These are phyloP conservation scores for Pantala flavescens DNA, from an alignment of 1,140 invertebrate genomes.

Conservation along the genomic window DNA sequence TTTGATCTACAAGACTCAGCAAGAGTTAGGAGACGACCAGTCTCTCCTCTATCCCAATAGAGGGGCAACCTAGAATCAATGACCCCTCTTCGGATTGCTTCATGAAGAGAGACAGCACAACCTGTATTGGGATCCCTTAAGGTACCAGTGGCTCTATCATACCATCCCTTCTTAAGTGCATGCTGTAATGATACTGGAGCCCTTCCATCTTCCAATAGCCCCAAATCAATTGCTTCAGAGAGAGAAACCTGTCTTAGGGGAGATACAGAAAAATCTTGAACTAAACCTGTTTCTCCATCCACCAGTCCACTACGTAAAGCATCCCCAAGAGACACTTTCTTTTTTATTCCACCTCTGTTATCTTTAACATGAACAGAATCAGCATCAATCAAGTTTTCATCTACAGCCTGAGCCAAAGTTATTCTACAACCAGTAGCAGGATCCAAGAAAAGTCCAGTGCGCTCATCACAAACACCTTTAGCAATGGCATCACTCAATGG, in stretches of 20 bases:
- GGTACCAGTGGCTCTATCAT: constrained; percentile 69
- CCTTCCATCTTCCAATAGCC: constrained; percentile 67
- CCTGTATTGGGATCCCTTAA: constrained; percentile 66
- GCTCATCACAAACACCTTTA: constrained; percentile 69
- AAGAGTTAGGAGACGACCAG: constrained; percentile 55
- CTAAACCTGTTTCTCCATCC: constrained; percentile 56
- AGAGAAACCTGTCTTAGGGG: constrained; percentile 38
- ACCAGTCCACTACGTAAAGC: constrained; percentile 64
- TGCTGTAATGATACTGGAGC: constrained; percentile 73
- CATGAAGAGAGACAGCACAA: constrained; percentile 67
- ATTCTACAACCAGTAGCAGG: constrained; percentile 62
- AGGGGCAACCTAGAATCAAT: constrained; percentile 69
- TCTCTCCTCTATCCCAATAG: constrained; percentile 60
- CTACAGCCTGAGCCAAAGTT: constrained; percentile 62
- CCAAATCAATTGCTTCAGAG: constrained; percentile 66
- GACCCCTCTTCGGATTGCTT: constrained; percentile 67
- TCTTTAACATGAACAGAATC: constrained; percentile 77
- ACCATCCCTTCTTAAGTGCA: constrained; percentile 76
- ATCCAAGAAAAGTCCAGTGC: constrained; percentile 65
- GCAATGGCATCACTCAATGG: constrained; percentile 72
- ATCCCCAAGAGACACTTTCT: constrained; percentile 61
- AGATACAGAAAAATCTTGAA: constrained; percentile 47
- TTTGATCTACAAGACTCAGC: constrained; percentile 67
- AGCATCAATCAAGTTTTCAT: constrained; percentile 63
- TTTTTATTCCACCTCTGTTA: constrained; percentile 58